Percentiles rank a stretch among this genome's conserved stretches.
Conservation (phyloP, 2,113 vertebrate genomes). For the Brachypteracias leptosomus region DNA sequence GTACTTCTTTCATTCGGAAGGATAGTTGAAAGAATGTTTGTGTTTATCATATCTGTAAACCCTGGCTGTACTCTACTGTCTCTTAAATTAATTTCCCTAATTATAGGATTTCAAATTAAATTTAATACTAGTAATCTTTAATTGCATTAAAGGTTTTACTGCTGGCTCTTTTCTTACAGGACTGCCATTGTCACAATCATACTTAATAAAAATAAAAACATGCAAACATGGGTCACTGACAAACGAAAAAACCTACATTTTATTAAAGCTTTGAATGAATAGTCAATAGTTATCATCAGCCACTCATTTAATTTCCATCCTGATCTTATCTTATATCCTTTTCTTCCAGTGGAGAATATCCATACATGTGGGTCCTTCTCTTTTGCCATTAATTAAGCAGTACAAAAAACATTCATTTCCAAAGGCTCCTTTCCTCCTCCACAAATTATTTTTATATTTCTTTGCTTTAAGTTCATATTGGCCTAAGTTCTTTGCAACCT, state of each 20-base stretch:
- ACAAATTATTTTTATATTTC: too few species aligned
- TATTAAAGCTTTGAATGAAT: neutral
- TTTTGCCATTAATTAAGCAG: too few species aligned
- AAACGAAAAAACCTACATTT: neutral
- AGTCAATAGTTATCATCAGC: neutral
- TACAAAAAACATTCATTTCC: too few species aligned
- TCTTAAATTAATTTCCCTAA: neutral
- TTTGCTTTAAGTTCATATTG: too few species aligned
- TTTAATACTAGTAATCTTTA: neutral
- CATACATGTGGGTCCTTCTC: too few species aligned
- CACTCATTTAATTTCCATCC: conserved; percentile 8
- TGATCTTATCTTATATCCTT: neutral
- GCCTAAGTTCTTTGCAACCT: too few species aligned
- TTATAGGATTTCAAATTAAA: neutral
- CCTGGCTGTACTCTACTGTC: neutral
- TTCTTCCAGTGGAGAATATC: too few species aligned
- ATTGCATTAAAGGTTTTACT: neutral
- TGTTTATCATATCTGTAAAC: neutral
- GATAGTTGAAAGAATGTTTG: neutral
- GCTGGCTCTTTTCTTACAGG: neutral
- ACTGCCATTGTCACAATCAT: neutral
- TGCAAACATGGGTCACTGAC: neutral
- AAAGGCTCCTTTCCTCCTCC: too few species aligned
- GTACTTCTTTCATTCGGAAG: neutral
- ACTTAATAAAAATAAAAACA: neutral